phyloP scores from a whole-genome alignment of 2,888 invertebrate genomes.

The Sphecodes monilicornis region DNA sequence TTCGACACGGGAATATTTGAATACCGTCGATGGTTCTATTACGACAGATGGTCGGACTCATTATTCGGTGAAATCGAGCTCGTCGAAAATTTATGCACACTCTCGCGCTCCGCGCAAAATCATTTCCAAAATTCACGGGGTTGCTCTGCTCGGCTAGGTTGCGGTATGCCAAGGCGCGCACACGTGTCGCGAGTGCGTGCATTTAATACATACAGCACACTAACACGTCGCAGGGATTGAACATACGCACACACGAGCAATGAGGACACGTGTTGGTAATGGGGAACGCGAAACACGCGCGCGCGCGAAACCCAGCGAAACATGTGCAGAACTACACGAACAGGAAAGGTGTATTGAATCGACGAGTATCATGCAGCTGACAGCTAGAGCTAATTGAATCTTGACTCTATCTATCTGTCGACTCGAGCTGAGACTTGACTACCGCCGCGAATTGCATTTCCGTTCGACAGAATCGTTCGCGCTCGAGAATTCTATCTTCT shows the following conservation, averaged over 20 bases:
- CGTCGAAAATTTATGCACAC: constrained; percentile 51
- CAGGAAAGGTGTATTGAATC: constrained; percentile 79
- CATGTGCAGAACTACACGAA: constrained; percentile 54
- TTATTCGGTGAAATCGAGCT: constrained; percentile 54
- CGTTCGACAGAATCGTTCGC: constrained; percentile 71
- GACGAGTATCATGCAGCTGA: constrained; percentile 83
- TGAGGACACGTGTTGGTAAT: background rate
- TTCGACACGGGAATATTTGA: constrained; percentile 16
- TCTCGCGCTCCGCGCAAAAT: constrained; percentile 36
- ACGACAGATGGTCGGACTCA: constrained; percentile 43
- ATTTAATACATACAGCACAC: constrained; percentile 1
- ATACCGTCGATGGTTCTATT: constrained; percentile 33
- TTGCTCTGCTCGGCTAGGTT: constrained; percentile 32
- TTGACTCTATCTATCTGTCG: constrained; percentile 83
- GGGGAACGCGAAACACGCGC: constrained; percentile 18
- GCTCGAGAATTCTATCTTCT: constrained; percentile 67
- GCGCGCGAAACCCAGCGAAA: constrained; percentile 7
- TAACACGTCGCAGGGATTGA: constrained; percentile 16
- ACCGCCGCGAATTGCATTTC: constrained; percentile 74
- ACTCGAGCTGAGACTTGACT: constrained; percentile 78
- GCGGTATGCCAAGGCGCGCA: constrained; percentile 6
- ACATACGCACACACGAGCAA: background rate
- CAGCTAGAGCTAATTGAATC: constrained; percentile 84
- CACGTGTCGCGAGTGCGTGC: constrained; percentile 8
- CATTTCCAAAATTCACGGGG: constrained; percentile 55